These are phyloP conservation scores for Porites evermanni DNA, from an alignment of 92 coral and sea anemone species.

Conservation along the genomic window DNA sequence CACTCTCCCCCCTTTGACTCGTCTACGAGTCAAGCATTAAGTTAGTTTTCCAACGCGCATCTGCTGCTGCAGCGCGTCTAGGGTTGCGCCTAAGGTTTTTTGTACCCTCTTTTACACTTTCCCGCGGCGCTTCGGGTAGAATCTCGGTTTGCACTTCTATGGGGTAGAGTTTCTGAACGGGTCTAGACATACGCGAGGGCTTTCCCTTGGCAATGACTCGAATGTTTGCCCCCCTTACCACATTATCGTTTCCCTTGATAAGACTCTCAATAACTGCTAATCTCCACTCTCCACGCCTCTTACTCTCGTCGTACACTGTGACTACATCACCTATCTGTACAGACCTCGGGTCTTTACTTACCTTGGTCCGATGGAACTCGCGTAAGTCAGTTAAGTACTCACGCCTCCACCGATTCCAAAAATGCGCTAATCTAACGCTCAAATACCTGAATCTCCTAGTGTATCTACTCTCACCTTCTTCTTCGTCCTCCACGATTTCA, in stretches of 20 bases:
- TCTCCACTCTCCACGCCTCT: slow-evolving; percentile 15
- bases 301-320: slow-evolving; percentile 29
- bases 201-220: slow-evolving; percentile 25
- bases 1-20: slow-evolving; percentile 27
- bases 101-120: not conserved
- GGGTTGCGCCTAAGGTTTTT: not conserved
- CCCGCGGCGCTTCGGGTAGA: not conserved
- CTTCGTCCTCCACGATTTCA: slow-evolving; percentile 9
- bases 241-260: slow-evolving; percentile 17
- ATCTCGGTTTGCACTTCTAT: not conserved
- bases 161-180: slow-evolving; percentile 22
- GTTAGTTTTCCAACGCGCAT: slow-evolving; percentile 1
- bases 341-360: not conserved
- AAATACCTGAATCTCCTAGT: slow-evolving; percentile 39
- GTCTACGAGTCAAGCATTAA: slow-evolving; percentile 24
- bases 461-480: slow-evolving; percentile 14
- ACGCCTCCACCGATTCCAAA: slow-evolving; percentile 58
- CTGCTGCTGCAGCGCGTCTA: not conserved
- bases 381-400: slow-evolving; percentile 33
- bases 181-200: slow-evolving; percentile 19
- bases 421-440: slow-evolving; percentile 33
- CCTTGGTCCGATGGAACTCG: slow-evolving; percentile 17
- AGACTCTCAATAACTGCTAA: slow-evolving; percentile 35
- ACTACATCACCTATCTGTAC: slow-evolving; percentile 37
- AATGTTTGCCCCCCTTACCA: slow-evolving; percentile 24